Base-by-base conservation (phyloP, 2,113 vertebrate species). In the Takifugu flavidus region DNA sequence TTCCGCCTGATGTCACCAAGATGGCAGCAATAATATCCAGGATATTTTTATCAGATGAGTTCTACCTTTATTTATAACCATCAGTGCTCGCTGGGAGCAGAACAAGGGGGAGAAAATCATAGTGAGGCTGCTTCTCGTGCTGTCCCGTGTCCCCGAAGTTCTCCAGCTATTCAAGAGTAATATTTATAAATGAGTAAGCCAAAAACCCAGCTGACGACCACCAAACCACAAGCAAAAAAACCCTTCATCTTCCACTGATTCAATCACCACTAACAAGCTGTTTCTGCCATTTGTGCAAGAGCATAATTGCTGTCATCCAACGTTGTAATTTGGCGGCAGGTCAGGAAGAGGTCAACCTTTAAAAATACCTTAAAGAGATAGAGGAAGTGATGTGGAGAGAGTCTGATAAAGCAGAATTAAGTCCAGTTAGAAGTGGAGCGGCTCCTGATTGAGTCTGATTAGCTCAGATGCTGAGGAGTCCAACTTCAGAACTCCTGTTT, bases 371-470 rank as follows among this genome's bases (percentile, higher is more conserved):
- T 20, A 20, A 20, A 20, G 20, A 20, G 20, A 25, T 25, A 50
- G 7, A 44, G 43, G 43, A 44, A 13, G 13, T 7, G 20, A 20
- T 20, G 43, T 49, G n/a, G 10, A 53, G 13, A 34, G 20, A 26
- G 13, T 25, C n/a, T 14, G 5, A 51, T 4, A 25, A 5, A 46
- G 29, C 42, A 6, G 20, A 50, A 14, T 7, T 29, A 31, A 31
- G 4, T 31, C 29, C 29, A 31, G 29, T 31, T 31, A 31, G n/a
- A 28, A 60, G 57, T 45, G 50, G 13, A 55, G 29, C 29, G 7
- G 43, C 54, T 50, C 4, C 46, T 63, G 53, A 66, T 59, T 73
- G 58, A 59, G 53, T 53, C 6, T 64, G 72, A 75, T 72, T 53
- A 44, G 53, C 44, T 56, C 12, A 1, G 34, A 66, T 43, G 53